Evolutionary conservation across 2,797 vertebrate genomes (phyloP).

Genomic region (Catharus ustulatus): DNA sequence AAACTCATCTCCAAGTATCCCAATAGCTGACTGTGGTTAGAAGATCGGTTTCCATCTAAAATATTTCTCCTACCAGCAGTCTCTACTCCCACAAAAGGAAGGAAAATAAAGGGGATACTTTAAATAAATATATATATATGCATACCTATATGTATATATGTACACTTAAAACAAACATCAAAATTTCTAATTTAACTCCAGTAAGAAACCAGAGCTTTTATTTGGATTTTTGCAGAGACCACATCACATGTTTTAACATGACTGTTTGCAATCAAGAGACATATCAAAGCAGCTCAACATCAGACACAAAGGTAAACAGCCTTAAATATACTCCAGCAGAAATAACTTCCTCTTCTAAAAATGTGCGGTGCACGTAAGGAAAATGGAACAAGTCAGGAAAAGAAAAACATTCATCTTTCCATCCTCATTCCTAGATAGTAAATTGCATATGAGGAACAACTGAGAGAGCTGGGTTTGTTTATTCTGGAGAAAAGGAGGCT

Average conservation of each 20-base stretch:
- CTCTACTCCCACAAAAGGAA: neutral
- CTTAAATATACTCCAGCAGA: neutral
- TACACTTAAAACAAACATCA: neutral
- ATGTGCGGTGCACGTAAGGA: rapidly evolving
- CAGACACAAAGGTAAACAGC: neutral
- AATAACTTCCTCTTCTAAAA: neutral
- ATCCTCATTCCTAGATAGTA: neutral
- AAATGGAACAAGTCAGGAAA: neutral
- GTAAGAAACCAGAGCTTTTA: neutral
- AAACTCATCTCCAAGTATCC: neutral
- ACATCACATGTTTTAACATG: neutral
- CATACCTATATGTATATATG: neutral
- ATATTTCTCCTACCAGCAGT: neutral
- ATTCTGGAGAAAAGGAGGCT: neutral
- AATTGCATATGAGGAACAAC: neutral
- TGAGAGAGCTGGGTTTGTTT: neutral
- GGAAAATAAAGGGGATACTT: neutral
- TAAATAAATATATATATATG: neutral
- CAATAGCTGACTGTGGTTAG: neutral
- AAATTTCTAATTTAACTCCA: neutral
- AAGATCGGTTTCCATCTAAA: neutral
- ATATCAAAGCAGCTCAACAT: neutral
- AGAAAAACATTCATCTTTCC: neutral
- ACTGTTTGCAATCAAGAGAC: neutral
- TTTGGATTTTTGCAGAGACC: neutral